A percentile compares a stretch with the other conserved stretches of the same genome.
Conservation (phyloP, 2,888 invertebrate genomes). For the Chorisops tibialis region DNA sequence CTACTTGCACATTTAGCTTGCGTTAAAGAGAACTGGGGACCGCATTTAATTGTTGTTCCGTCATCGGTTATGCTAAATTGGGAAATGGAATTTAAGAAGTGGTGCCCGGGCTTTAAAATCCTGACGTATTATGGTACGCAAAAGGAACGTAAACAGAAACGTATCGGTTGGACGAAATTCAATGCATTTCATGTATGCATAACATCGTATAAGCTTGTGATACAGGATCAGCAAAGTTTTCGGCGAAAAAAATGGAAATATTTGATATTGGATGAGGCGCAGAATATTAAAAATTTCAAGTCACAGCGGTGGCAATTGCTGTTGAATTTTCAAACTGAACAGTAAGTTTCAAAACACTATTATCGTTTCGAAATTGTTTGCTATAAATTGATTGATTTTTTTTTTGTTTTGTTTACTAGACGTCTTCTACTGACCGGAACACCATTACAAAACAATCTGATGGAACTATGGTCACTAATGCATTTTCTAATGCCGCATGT, state of each 20-base stretch:
- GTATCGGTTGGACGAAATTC: conserved; percentile 95
- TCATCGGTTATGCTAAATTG: conserved; percentile 99
- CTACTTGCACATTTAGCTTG: conserved; percentile 91
- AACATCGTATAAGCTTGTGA: conserved; percentile 95
- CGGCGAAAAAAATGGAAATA: conserved; percentile 98
- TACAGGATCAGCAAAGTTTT: conserved; percentile 97
- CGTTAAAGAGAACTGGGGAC: conserved; percentile 89
- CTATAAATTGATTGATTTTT: background rate
- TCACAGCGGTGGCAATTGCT: conserved; percentile 97
- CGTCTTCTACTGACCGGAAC: conserved; percentile 90
- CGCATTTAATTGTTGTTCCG: conserved; percentile 97
- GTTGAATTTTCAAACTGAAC: conserved; percentile 88
- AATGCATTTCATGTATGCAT: conserved; percentile 98
- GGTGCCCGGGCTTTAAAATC: conserved; percentile 99
- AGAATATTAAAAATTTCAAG: conserved; percentile 99
- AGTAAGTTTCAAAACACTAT: no score
- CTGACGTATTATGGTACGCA: conserved; percentile 96
- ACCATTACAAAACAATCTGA: conserved; percentile 91
- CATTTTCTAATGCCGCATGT: conserved; percentile 97
- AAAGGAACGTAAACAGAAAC: conserved; percentile 88
- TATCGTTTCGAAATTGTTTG: no score
- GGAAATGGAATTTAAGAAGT: conserved; percentile 99
- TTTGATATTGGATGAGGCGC: conserved; percentile 95
- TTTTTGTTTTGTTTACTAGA: conserved; percentile 53
- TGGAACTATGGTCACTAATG: conserved; percentile 98